A percentile compares a stretch with the other conserved stretches of the same genome.
phyloP scores from a whole-genome alignment of 2,797 vertebrate species.

The Mus spretus region DNA sequence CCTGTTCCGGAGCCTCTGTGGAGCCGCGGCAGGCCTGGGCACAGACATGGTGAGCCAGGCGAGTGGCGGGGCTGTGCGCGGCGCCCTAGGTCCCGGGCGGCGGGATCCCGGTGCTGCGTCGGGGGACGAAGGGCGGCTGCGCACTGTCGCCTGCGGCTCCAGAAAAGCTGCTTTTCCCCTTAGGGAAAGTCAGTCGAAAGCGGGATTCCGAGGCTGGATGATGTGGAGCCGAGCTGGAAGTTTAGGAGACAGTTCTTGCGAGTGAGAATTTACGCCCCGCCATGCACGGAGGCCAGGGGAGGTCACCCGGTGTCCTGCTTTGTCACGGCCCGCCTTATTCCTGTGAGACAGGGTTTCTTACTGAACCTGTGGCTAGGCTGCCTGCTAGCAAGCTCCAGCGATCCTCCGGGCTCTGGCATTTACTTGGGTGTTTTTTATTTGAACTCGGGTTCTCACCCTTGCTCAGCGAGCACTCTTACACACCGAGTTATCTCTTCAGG shows the following conservation, averaged over 20 bases:
- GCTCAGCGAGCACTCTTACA: neutral
- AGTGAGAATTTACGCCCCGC: neutral
- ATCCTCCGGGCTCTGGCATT: neutral
- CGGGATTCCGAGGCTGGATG: neutral
- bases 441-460: neutral
- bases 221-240: neutral
- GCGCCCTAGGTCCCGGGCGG: neutral
- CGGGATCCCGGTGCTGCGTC: neutral
- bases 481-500: neutral
- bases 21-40: neutral
- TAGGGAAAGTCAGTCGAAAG: too few relatives aligned
- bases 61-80: too few relatives aligned
- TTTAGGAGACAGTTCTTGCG: too few relatives aligned
- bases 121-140: neutral
- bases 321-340: neutral
- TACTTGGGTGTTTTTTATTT: neutral
- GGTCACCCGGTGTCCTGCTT: neutral
- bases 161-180: neutral
- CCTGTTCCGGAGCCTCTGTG: neutral
- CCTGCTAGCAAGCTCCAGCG: neutral
- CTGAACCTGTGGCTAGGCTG: neutral
- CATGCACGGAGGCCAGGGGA: neutral
- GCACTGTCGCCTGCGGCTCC: neutral
- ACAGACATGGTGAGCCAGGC: neutral
- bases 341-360: neutral